Percentiles rank a stretch among this genome's conserved stretches.
Conservation (phyloP, 2,888 invertebrate genomes). For the Matsumyia berberina region DNA sequence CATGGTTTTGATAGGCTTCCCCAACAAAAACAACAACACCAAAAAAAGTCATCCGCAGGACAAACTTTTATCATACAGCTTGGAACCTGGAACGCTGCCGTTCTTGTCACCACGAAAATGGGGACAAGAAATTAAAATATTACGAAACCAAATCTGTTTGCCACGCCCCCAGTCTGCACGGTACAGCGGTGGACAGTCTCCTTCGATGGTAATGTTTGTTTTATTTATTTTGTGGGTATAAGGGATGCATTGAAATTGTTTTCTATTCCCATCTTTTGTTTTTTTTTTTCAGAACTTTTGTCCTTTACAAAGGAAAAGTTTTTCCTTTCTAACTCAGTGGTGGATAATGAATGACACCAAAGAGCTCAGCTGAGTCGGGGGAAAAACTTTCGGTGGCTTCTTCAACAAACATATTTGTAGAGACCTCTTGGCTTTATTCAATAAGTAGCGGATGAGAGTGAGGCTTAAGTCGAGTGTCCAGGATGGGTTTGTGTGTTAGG, state of each 20-base stretch:
- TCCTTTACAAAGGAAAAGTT: slow-evolving; percentile 36
- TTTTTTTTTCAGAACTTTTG: not conserved
- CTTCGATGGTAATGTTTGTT: slow-evolving; percentile 8
- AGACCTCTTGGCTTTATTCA: slow-evolving; percentile 1
- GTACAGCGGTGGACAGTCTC: slow-evolving; percentile 7
- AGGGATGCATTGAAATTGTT: not conserved
- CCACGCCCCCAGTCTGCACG: not conserved
- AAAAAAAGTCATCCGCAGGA: slow-evolving; percentile 37
- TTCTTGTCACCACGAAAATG: slow-evolving; percentile 11
- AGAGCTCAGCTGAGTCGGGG: slow-evolving; percentile 2
- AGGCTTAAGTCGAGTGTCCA: slow-evolving; percentile 26
- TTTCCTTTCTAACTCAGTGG: slow-evolving; percentile 22
- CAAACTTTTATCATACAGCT: slow-evolving; percentile 53
- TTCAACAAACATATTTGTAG: slow-evolving; percentile 19
- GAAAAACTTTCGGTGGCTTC: slow-evolving; percentile 25
- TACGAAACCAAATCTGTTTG: slow-evolving; percentile 43
- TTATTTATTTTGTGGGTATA: not conserved
- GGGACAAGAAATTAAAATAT: slow-evolving; percentile 50
- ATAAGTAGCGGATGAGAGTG: slow-evolving; percentile 15
- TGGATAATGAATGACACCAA: slow-evolving; percentile 47
- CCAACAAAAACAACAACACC: slow-evolving; percentile 4
- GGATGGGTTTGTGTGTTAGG: not conserved
- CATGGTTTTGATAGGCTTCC: slow-evolving; percentile 41
- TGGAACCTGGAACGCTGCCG: slow-evolving; percentile 26
- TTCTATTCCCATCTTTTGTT: slow-evolving; percentile 5